Evolutionary conservation across 2,113 vertebrate genomes (phyloP), one percentile per base, ranked within the genome.

Genomic region (Tupaia tana): DNA sequence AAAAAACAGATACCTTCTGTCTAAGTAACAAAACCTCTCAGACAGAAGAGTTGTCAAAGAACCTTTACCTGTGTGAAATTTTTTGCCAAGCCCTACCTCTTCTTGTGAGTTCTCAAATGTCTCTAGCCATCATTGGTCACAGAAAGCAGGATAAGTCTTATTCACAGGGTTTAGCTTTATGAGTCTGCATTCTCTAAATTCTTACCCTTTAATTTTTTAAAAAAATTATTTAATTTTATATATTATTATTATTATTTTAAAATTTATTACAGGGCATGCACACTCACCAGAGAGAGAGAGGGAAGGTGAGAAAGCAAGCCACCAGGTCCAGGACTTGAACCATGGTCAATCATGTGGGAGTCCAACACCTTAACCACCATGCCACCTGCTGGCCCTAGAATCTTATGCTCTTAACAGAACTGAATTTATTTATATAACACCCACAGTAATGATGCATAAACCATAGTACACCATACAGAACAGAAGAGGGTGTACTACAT

Each of bases 111-210:
- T 95, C 70, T 31, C 18, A 64, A 78, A 58, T 19, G 9, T 94
- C 80, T 86, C 16, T 29, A 80, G 22, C 59, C 9, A 1, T 71
- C 52, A 7, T 24, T 73, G 43, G 59, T 85, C 67, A 86, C 63
- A 90, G 0, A 67, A 66, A 43, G 73, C n/a, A 29, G 54, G 61
- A 90, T 25, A 86, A 18, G 19, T 61, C 88, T 93, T 82, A 56
- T 73, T 69, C 22, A 74, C 9, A 83, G 27, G 31, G 7, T 43
- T 89, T 95, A 95, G 52, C 52, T 94, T 63, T 82, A 69, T 69
- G 75, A 43, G 63, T 82, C 69, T 31, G 74, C 13, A n/a, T 93
- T 80, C 79, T 94, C 66, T 86, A 82, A 95, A 92, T 66, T 69
- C 63, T 54, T 43, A 43, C 43, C 43, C 43, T 43, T 43, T 43